Conservation (phyloP, 1,140 invertebrate genomes). For the Procambarus virginalis region DNA sequence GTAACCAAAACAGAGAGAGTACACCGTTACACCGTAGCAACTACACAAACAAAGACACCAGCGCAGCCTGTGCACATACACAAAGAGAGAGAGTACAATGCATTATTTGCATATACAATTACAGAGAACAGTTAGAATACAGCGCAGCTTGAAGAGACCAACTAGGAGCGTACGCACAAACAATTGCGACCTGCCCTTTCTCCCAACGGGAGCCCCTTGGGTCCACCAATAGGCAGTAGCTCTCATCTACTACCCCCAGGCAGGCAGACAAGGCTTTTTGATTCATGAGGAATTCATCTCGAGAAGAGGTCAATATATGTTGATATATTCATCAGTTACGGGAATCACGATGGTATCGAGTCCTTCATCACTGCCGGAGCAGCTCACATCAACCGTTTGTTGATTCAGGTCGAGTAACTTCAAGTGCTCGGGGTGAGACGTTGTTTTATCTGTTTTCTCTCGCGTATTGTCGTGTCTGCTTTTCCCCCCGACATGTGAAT, state of each 20-base stretch:
- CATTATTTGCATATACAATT: no score
- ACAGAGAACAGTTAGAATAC: no score
- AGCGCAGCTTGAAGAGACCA: no score
- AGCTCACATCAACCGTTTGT: conserved; percentile 32
- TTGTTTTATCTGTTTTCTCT: conserved; percentile 3
- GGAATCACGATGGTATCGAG: conserved; percentile 56
- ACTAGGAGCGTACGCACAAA: not conserved
- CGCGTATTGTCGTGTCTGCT: not conserved
- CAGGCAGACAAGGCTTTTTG: conserved; percentile 5
- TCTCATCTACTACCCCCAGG: not conserved
- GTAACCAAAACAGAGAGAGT: no score
- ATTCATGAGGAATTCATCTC: conserved; percentile 49
- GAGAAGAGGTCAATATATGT: conserved; percentile 51
- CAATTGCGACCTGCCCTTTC: not conserved
- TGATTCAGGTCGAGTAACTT: conserved; percentile 36
- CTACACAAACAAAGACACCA: no score
- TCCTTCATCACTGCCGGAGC: conserved; percentile 26
- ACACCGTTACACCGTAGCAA: no score
- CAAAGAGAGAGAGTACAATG: no score
- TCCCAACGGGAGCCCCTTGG: not conserved
- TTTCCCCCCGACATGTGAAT: not conserved
- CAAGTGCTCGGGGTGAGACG: not conserved
- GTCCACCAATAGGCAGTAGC: conserved; percentile 11
- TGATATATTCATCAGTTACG: conserved; percentile 54
- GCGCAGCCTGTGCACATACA: no score